Evolutionary conservation across 2,113 vertebrate species (phyloP).

Genomic region (Polyodon spathula): DNA sequence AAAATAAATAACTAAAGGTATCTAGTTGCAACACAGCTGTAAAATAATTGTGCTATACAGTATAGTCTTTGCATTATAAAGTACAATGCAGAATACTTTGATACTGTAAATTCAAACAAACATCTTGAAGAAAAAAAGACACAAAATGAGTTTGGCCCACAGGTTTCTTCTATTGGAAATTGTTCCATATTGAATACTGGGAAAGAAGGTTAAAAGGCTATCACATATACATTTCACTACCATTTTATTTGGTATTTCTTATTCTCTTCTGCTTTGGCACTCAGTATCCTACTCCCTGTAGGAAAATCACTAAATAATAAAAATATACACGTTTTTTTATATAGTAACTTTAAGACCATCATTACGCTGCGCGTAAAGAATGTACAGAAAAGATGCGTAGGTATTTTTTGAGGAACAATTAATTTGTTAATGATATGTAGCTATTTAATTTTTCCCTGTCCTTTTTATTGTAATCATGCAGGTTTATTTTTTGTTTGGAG

Average conservation of each 20-base stretch:
- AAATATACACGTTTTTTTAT: constrained; percentile 80
- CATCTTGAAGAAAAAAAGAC: neutral
- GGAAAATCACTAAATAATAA: constrained; percentile 72
- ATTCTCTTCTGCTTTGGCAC: constrained; percentile 64
- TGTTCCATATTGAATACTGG: constrained; percentile 27
- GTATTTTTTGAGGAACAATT: constrained; percentile 99
- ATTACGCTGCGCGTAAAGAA: constrained; percentile 99
- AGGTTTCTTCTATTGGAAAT: constrained; percentile 8
- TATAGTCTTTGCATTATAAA: too few species aligned
- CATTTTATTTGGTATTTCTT: constrained; percentile 65
- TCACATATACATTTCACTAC: constrained; percentile 67
- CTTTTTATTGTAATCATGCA: constrained; percentile 91
- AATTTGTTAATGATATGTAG: constrained; percentile 99
- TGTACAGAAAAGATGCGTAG: constrained; percentile 98
- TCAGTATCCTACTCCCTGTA: constrained; percentile 82
- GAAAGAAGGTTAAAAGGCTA: constrained; percentile 32
- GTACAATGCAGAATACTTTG: too few species aligned
- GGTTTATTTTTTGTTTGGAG: constrained; percentile 62
- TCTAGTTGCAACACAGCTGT: constrained; percentile 16
- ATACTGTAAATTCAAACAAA: constrained; percentile 1
- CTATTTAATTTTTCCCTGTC: constrained; percentile 98
- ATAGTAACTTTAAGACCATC: constrained; percentile 99
- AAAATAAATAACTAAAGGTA: constrained; percentile 2
- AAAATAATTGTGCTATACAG: too few species aligned
- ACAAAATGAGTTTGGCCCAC: constrained; percentile 6